Evolutionary conservation across 2,113 vertebrate species (phyloP).

Genomic region (Aptenodytes patagonicus): DNA sequence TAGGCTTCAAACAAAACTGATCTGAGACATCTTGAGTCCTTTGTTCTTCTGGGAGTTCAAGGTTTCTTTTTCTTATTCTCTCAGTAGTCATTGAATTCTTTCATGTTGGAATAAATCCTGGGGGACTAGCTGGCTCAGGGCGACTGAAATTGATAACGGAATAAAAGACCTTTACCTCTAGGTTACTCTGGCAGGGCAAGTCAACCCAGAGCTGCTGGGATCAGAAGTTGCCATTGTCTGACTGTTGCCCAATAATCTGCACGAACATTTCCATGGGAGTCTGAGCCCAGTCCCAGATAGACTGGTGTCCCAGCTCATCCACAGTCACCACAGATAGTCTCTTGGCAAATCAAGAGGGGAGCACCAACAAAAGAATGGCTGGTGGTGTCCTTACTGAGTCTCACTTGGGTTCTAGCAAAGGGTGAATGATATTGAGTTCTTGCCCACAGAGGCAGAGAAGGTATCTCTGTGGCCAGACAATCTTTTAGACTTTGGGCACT

Average conservation of each 20-base stretch:
- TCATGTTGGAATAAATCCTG: constrained; percentile 43
- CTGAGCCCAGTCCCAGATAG: background rate
- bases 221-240: background rate
- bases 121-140: constrained; percentile 10
- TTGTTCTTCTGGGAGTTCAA: constrained; percentile 63
- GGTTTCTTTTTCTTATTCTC: constrained; percentile 39
- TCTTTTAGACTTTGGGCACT: background rate
- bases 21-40: constrained; percentile 42
- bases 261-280: background rate
- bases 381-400: background rate
- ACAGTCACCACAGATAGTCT: background rate
- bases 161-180: constrained; percentile 19
- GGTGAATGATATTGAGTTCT: background rate
- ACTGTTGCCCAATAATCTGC: background rate
- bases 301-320: background rate
- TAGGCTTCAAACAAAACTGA: constrained; percentile 52
- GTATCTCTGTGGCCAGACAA: background rate
- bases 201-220: background rate
- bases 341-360: background rate
- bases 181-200: background rate
- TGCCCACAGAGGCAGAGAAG: background rate
- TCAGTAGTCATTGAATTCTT: constrained; percentile 30
- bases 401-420: background rate
- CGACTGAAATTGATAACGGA: background rate
- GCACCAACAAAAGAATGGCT: rapidly evolving